Evolutionary conservation across 2,888 invertebrate genomes (phyloP), one percentile per base, ranked within the genome.

Genomic region (Malachius bipustulatus): DNA sequence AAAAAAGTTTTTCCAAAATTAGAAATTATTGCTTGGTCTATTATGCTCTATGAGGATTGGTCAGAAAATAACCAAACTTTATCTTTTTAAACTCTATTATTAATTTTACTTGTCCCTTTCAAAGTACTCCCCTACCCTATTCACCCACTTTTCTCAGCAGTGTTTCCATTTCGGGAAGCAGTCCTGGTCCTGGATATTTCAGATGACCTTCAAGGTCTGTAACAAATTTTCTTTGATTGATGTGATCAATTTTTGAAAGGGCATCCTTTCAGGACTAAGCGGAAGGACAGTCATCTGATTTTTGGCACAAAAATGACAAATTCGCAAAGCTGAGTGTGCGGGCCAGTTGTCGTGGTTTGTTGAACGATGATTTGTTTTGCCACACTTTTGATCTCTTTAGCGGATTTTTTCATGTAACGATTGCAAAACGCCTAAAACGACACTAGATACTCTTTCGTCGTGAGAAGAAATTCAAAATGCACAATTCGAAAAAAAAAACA

Each of bases 161-260:
- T 28, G 29, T 28, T 8, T 28, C 9, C 29, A 28, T 28, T 28
- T 28, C 29, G 29, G n/a, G 29, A 28, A 28, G 29, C 29, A 28
- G 29, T 28, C 29, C 29, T 28, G 29, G 29, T n/a, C 11, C 8
- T 9, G n/a, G 8, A n/a, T 11, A 28, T 28, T 28, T 19, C 6
- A 19, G n/a, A 19, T 19, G 24, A 8, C 24, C 24, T 19, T 19
- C n/a, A 19, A 19, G 6, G 24, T n/a, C 24, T 19, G 24, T 19
- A n/a, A 19, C 24, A n/a, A 19, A 19, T 19, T 19, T 19, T 6
- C 24, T 19, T 19, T 19, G n/a, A n/a, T n/a, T n/a, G 24, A 19
- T 19, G 24, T 19, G 6, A 19, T 19, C n/a, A 8, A 19, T n/a
- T 8, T n/a, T 19, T 6, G 24, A 8, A 19, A 19, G 6, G n/a